These are phyloP conservation scores for Sialia sialis DNA, from an alignment of 2,113 vertebrate species.

Conservation along the genomic window DNA sequence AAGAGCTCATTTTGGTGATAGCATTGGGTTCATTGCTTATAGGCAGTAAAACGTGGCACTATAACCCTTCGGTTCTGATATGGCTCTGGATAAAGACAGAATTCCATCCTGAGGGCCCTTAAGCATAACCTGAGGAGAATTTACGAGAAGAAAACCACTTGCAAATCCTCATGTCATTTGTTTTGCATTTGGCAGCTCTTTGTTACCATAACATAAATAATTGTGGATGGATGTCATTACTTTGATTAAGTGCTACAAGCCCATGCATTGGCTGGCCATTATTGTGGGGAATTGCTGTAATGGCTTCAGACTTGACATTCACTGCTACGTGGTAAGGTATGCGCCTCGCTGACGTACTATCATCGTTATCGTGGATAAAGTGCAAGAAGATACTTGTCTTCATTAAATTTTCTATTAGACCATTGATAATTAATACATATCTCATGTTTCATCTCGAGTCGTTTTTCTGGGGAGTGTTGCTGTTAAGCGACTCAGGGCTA, in stretches of 20 bases:
- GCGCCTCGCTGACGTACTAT: conserved; percentile 41
- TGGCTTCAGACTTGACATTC: conserved; percentile 65
- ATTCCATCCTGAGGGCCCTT: conserved; percentile 18
- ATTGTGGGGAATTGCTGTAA: conserved; percentile 65
- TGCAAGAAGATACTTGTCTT: conserved; percentile 66
- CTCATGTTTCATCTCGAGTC: conserved; percentile 51
- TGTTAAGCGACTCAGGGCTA: conserved; percentile 29
- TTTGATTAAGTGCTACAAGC: conserved; percentile 56
- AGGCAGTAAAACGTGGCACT: background rate
- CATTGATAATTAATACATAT: conserved; percentile 69
- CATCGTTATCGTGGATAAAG: conserved; percentile 53
- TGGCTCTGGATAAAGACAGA: background rate
- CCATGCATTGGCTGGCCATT: conserved; percentile 63
- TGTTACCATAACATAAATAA: conserved; percentile 67
- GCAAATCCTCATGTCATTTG: conserved; percentile 66
- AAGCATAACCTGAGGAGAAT: conserved; percentile 30
- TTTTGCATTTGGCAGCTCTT: conserved; percentile 69
- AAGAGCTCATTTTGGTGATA: background rate
- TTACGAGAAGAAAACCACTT: conserved; percentile 61
- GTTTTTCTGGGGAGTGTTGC: conserved; percentile 43
- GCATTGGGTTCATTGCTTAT: background rate
- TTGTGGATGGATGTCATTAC: conserved; percentile 61
- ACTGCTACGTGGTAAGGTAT: conserved; percentile 22
- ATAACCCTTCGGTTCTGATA: background rate
- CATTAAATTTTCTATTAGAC: conserved; percentile 67